Conservation (phyloP, 2,113 vertebrate species). For the Siphamia tubifer region DNA sequence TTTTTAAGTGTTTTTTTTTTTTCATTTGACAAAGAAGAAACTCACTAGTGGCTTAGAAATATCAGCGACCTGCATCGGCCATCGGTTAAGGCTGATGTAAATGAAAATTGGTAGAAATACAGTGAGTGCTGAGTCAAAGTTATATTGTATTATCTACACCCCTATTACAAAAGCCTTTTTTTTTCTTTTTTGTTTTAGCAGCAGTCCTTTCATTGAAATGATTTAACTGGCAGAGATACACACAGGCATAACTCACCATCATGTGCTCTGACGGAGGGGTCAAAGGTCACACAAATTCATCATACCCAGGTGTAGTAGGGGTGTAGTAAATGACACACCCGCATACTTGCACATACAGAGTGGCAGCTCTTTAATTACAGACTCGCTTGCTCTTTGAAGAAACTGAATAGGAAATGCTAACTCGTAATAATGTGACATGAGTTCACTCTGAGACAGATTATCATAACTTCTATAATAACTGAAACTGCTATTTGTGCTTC, state of each 20-base stretch:
- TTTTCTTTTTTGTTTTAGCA: neutral
- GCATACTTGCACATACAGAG: neutral
- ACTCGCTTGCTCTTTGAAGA: neutral
- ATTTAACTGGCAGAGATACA: conserved; percentile 33
- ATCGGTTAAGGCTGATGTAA: too few relatives aligned
- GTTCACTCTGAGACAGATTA: neutral
- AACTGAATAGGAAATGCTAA: conserved; percentile 14
- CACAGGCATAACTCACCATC: conserved; percentile 11
- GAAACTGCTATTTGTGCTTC: neutral
- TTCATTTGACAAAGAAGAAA: too few relatives aligned
- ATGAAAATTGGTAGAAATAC: too few relatives aligned
- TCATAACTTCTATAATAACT: neutral
- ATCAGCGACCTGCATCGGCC: too few relatives aligned
- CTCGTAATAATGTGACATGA: conserved; percentile 20
- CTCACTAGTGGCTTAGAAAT: too few relatives aligned
- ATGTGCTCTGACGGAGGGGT: conserved; percentile 26
- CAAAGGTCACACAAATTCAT: conserved; percentile 47
- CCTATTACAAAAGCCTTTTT: neutral
- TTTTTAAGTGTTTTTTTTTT: too few relatives aligned
- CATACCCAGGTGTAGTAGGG: conserved; percentile 17
- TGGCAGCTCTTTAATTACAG: conserved; percentile 17
- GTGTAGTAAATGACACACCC: conserved; percentile 22
- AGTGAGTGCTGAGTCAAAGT: neutral
- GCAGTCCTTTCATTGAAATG: conserved; percentile 18
- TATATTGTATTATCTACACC: neutral